Evolutionary conservation across 2,113 vertebrate genomes (phyloP).

Genomic region (Podarcis muralis): DNA sequence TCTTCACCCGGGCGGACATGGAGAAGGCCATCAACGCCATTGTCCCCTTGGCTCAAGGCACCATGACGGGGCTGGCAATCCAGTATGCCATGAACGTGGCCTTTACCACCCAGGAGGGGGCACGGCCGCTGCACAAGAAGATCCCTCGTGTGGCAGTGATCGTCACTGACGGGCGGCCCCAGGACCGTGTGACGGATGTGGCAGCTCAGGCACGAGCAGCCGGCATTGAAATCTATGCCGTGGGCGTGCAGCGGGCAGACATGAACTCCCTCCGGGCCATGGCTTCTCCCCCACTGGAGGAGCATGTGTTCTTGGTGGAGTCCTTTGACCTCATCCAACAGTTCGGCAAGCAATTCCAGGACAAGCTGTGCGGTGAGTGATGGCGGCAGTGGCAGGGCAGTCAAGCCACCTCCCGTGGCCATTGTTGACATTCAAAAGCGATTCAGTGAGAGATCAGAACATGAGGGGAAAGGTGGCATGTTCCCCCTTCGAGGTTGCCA

Average conservation of each 20-base stretch:
- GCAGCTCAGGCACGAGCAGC: slow-evolving; percentile 86
- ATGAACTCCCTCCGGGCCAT: slow-evolving; percentile 92
- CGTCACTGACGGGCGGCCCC: slow-evolving; percentile 93
- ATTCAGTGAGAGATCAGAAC: background rate
- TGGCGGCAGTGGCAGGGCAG: fast-evolving
- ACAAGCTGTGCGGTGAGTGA: slow-evolving; percentile 91
- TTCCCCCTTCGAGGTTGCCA: too few species aligned
- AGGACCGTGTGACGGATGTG: slow-evolving; percentile 94
- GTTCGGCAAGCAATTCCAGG: slow-evolving; percentile 93
- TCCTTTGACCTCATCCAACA: slow-evolving; percentile 94
- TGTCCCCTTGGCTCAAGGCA: slow-evolving; percentile 92
- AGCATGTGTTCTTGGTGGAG: slow-evolving; percentile 96
- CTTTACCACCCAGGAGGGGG: slow-evolving; percentile 86
- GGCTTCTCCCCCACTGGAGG: slow-evolving; percentile 90
- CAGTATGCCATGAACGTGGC: slow-evolving; percentile 91
- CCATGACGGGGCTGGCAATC: slow-evolving; percentile 97
- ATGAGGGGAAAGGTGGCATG: background rate
- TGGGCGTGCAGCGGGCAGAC: slow-evolving; percentile 93
- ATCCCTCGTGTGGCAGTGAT: slow-evolving; percentile 89
- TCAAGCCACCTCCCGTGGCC: background rate
- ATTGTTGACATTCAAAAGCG: background rate
- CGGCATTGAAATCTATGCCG: slow-evolving; percentile 93
- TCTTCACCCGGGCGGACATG: slow-evolving; percentile 79
- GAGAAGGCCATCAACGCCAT: slow-evolving; percentile 89
- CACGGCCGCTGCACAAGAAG: slow-evolving; percentile 76